Conservation (phyloP, 2,113 vertebrate genomes). For the Engraulis encrasicolus region DNA sequence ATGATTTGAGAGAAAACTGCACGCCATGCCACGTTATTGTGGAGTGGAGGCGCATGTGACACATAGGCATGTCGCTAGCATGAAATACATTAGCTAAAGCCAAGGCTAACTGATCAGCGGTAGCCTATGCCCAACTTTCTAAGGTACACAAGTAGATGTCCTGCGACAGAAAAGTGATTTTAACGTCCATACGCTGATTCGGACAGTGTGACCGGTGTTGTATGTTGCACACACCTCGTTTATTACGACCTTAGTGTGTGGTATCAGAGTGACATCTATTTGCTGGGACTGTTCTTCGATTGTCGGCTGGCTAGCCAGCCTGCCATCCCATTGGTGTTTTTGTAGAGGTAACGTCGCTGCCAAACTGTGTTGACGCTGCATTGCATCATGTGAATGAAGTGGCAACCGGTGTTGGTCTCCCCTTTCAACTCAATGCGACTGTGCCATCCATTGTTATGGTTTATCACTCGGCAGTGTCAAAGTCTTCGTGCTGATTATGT, state of each 20-base stretch:
- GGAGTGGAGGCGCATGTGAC: slow-evolving; percentile 30
- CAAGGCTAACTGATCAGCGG: background rate
- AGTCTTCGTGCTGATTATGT: background rate
- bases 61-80: slow-evolving; percentile 12
- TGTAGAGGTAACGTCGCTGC: background rate
- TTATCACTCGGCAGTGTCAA: background rate
- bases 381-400: slow-evolving; percentile 5
- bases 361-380: background rate
- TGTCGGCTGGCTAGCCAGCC: slow-evolving; percentile 6
- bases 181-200: background rate
- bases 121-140: background rate
- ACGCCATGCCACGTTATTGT: slow-evolving; percentile 45
- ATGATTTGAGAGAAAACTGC: background rate
- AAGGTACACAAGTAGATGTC: background rate
- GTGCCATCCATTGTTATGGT: background rate
- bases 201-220: background rate
- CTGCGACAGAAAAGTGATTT: background rate
- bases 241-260: background rate
- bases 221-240: background rate
- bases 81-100: slow-evolving; percentile 1
- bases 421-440: background rate
- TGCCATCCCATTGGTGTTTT: background rate
- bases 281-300: background rate
- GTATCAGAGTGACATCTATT: background rate
- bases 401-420: background rate